phyloP scores from a whole-genome alignment of 2,888 invertebrate genomes.

The Deroplatys truncata region DNA sequence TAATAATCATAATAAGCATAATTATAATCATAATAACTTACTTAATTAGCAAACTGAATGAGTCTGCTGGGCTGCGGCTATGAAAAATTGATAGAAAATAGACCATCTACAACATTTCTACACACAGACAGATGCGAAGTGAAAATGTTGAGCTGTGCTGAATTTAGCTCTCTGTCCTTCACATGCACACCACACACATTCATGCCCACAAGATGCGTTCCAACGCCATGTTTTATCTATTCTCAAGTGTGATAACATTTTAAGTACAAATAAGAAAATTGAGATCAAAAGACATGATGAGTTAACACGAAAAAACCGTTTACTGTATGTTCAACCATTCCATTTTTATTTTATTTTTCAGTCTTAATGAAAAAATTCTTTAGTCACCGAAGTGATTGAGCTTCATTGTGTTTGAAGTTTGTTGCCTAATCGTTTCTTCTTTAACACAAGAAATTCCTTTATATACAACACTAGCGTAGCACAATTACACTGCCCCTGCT shows the following conservation, averaged over 20 bases:
- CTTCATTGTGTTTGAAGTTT: slow-evolving; percentile 9
- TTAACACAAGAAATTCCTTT: not conserved
- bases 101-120: slow-evolving; percentile 28
- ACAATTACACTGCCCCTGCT: not conserved
- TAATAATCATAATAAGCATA: not conserved
- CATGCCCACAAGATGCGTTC: not conserved
- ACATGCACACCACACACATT: not conserved
- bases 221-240: not conserved
- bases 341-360: slow-evolving; percentile 24
- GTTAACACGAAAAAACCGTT: slow-evolving; percentile 24
- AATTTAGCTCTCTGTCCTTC: not conserved
- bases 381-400: slow-evolving; percentile 21
- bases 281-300: slow-evolving; percentile 31
- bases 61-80: slow-evolving; percentile 18
- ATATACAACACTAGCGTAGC: not conserved
- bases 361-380: slow-evolving; percentile 25
- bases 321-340: slow-evolving; percentile 1
- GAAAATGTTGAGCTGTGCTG: slow-evolving; percentile 6
- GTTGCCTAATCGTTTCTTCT: not conserved
- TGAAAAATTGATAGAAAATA: slow-evolving; percentile 26
- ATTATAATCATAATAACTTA: slow-evolving; percentile 23
- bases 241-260: slow-evolving; percentile 6
- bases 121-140: slow-evolving; percentile 23
- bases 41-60: slow-evolving; percentile 2
- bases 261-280: slow-evolving; percentile 32